phyloP scores from a whole-genome alignment of 1,140 invertebrate genomes.

The Drosophila saltans region DNA sequence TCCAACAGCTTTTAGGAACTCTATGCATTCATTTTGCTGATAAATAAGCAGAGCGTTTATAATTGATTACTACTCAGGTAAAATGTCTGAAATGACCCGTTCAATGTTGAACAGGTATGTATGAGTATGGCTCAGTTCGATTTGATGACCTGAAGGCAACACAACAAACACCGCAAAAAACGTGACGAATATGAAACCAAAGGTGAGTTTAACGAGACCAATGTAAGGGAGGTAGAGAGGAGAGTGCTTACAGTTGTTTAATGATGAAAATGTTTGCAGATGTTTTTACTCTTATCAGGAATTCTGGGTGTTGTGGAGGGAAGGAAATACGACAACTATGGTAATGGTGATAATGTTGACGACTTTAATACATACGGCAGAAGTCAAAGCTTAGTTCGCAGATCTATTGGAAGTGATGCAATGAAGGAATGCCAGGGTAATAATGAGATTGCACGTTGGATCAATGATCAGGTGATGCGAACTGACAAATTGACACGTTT shows the following conservation, averaged over 20 bases:
- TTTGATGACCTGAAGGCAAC: constrained; percentile 18
- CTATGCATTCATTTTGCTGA: neutral
- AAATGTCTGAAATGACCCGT: neutral
- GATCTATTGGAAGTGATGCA: no score
- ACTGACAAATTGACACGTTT: constrained; percentile 29
- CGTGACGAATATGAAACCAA: constrained; percentile 32
- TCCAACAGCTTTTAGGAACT: neutral
- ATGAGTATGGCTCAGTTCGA: constrained; percentile 34
- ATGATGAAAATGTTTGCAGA: neutral
- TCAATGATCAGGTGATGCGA: constrained; percentile 32
- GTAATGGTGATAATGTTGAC: neutral
- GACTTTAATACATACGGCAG: neutral
- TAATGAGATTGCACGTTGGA: constrained; percentile 38
- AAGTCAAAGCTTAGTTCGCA: no score
- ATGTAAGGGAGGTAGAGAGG: neutral
- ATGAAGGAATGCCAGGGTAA: constrained; percentile 5
- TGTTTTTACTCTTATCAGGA: constrained; percentile 38
- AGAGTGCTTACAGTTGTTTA: neutral
- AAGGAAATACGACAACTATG: neutral
- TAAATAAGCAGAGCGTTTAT: constrained; percentile 37
- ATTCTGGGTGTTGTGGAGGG: neutral
- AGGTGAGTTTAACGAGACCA: constrained; percentile 37
- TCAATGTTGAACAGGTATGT: neutral
- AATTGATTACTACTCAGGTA: constrained; percentile 48
- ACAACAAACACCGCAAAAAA: constrained; percentile 41